Evolutionary conservation across 2,888 invertebrate genomes (phyloP).

Genomic region (Habrosyne pyritoides): DNA sequence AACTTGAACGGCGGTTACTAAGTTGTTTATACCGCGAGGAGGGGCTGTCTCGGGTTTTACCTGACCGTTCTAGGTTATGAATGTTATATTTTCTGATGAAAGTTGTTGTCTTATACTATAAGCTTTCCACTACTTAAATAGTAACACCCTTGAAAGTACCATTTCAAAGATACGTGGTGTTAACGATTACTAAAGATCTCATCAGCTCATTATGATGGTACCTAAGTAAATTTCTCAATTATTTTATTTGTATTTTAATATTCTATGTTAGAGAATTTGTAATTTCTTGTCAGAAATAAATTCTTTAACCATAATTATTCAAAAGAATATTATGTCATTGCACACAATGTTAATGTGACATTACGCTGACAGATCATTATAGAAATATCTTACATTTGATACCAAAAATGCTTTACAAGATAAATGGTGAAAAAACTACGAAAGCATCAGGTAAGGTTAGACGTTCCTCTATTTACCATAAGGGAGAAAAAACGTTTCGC

Average conservation of each 20-base stretch:
- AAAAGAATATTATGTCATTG: too few species aligned
- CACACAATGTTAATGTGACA: too few species aligned
- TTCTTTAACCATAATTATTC: too few species aligned
- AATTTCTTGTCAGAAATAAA: too few species aligned
- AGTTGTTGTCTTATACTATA: neutral
- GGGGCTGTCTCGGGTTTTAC: neutral
- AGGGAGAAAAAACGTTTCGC: slow-evolving; percentile 10
- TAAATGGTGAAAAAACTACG: neutral
- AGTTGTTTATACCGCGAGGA: slow-evolving; percentile 12
- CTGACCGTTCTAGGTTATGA: neutral
- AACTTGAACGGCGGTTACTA: slow-evolving; percentile 15
- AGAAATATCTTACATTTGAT: too few species aligned
- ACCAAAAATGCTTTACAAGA: too few species aligned
- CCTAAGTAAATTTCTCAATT: too few species aligned
- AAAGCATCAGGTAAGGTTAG: neutral
- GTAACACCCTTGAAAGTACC: neutral
- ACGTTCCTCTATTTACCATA: neutral
- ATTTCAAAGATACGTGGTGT: neutral
- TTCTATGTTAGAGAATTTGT: too few species aligned
- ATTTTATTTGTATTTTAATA: too few species aligned
- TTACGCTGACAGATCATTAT: too few species aligned
- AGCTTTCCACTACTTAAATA: neutral
- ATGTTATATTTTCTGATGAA: neutral
- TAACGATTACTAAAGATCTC: too few species aligned
- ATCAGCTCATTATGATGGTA: too few species aligned